Conservation (phyloP, 2,797 vertebrate genomes). For the Ctenochaetus hawaiiensis region DNA sequence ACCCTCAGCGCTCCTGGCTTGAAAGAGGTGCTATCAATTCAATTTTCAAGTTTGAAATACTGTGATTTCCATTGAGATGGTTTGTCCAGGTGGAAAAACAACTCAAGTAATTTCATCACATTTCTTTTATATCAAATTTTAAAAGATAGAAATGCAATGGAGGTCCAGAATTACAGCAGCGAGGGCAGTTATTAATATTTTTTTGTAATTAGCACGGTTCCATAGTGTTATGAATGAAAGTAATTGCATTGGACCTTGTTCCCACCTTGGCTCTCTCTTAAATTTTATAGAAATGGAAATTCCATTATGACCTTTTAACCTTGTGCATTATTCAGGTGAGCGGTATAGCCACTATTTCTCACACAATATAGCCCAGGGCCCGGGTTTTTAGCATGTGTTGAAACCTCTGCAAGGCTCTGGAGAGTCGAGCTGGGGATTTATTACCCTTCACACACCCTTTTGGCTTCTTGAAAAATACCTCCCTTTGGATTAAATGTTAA, state of each 20-base stretch:
- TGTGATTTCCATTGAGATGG: constrained; percentile 16
- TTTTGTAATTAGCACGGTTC: constrained; percentile 70
- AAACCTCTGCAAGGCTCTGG: constrained; percentile 73
- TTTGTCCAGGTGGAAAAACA: constrained; percentile 50
- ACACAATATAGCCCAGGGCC: constrained; percentile 67
- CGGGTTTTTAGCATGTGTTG: constrained; percentile 74
- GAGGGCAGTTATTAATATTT: constrained; percentile 74
- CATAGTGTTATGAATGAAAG: constrained; percentile 65
- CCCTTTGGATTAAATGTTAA: constrained; percentile 85
- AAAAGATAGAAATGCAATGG: constrained; percentile 47
- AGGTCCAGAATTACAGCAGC: constrained; percentile 53
- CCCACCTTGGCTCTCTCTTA: constrained; percentile 63
- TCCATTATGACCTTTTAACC: constrained; percentile 76
- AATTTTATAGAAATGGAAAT: constrained; percentile 78
- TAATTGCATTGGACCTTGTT: constrained; percentile 68
- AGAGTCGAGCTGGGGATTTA: constrained; percentile 80
- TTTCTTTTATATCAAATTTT: constrained; percentile 53
- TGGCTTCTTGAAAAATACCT: constrained; percentile 81
- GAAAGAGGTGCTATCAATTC: constrained; percentile 9
- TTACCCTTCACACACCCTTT: constrained; percentile 83
- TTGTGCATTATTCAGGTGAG: constrained; percentile 81
- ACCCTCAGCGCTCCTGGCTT: neutral
- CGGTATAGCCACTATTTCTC: constrained; percentile 65
- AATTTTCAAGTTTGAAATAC: constrained; percentile 23
- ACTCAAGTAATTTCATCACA: constrained; percentile 45